Evolutionary conservation across 2,797 vertebrate species (phyloP).

Genomic region (Dermochelys coriacea): DNA sequence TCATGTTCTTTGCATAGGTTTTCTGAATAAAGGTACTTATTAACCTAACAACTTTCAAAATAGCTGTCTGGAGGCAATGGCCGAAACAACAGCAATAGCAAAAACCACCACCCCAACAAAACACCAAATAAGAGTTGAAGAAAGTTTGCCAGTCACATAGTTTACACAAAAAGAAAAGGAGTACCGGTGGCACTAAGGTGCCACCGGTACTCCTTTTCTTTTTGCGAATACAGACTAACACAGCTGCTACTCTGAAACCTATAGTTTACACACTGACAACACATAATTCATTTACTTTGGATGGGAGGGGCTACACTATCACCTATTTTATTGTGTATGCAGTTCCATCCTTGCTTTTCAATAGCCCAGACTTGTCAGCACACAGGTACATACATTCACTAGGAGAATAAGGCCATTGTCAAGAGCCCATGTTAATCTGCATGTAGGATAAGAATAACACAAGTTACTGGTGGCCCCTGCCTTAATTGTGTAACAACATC

Average conservation of each 20-base stretch:
- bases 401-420: neutral
- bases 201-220: too few species aligned
- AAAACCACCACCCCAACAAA: neutral
- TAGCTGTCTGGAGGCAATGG: neutral
- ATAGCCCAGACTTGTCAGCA: neutral
- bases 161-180: too few species aligned
- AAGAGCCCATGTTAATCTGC: neutral
- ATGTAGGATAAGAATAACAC: neutral
- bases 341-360: neutral
- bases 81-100: neutral
- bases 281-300: neutral
- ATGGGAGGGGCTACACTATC: neutral
- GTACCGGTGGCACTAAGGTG: too few species aligned
- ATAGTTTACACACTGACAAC: neutral
- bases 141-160: neutral
- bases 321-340: neutral
- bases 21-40: conserved; percentile 24
- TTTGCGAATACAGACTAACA: too few species aligned
- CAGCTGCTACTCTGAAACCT: too few species aligned
- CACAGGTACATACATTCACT: neutral
- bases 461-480: neutral
- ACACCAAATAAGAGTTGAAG: conserved; percentile 1
- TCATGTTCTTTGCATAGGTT: conserved; percentile 25
- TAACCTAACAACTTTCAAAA: neutral
- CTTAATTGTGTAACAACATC: neutral